Conservation (phyloP, 1,140 invertebrate species). For the Camponotus floridanus region DNA sequence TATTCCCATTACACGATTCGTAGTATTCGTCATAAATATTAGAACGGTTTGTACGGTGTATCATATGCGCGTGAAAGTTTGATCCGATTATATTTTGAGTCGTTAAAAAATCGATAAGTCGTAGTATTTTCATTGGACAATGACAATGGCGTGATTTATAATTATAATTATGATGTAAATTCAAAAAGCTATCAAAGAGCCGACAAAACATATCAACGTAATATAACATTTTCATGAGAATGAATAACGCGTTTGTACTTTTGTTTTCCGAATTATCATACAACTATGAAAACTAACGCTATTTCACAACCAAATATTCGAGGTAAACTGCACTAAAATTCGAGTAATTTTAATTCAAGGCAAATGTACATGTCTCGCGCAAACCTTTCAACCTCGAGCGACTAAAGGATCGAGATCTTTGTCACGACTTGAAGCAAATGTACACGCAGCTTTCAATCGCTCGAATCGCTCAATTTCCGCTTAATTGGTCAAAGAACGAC, state of each 20-base stretch:
- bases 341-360: constrained; percentile 5
- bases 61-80: background rate
- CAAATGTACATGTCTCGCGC: background rate
- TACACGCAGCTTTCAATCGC: constrained; percentile 47
- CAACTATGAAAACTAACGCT: background rate
- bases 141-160: constrained; percentile 68
- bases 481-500: constrained; percentile 55
- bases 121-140: constrained; percentile 42
- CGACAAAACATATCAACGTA: constrained; percentile 7
- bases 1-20: constrained; percentile 5
- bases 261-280: constrained; percentile 31
- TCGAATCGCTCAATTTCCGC: constrained; percentile 41
- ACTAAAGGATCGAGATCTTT: constrained; percentile 2
- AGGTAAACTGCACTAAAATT: background rate
- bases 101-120: background rate
- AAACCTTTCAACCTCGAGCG: background rate
- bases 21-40: background rate
- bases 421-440: constrained; percentile 24
- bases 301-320: background rate
- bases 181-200: background rate
- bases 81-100: background rate
- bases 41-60: background rate
- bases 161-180: constrained; percentile 24
- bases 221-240: background rate
- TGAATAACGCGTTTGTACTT: constrained; percentile 7